phyloP scores from a whole-genome alignment of 2,113 vertebrate genomes.

The Xiphophorus hellerii region DNA sequence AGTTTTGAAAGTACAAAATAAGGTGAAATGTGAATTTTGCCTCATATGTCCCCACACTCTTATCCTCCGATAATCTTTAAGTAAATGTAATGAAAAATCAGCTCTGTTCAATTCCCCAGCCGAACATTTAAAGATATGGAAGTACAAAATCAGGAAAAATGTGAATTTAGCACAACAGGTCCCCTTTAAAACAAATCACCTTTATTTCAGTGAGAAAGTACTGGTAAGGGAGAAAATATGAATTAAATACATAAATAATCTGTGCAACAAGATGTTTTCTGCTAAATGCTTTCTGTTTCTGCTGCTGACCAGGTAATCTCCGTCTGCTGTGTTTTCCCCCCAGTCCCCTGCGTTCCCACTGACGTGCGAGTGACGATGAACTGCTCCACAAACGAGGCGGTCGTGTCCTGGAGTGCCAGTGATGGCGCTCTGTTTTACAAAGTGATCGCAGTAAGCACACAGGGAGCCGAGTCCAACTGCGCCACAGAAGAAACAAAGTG shows the following conservation, averaged over 20 bases:
- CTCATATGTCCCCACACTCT: no score
- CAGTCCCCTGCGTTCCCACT: conserved; percentile 79
- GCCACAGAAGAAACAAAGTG: conserved; percentile 46
- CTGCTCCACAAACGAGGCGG: conserved; percentile 68
- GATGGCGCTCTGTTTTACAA: conserved; percentile 67
- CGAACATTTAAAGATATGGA: no score
- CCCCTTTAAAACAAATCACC: no score
- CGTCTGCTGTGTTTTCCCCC: neutral
- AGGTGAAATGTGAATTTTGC: no score
- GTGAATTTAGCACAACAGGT: no score
- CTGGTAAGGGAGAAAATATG: neutral
- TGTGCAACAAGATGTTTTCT: neutral
- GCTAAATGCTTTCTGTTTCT: neutral
- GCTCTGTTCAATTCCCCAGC: no score
- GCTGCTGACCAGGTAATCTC: neutral
- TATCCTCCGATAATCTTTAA: no score
- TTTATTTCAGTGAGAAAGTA: no score
- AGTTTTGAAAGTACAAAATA: no score
- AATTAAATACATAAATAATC: neutral
- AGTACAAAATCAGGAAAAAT: no score
- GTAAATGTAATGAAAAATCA: no score
- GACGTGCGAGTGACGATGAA: conserved; percentile 60
- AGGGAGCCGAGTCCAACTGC: conserved; percentile 45
- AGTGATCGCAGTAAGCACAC: conserved; percentile 47
- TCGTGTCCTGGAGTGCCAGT: conserved; percentile 74